phyloP scores from a whole-genome alignment of 2,888 invertebrate genomes.

The Eueremaeus valkanovi region DNA sequence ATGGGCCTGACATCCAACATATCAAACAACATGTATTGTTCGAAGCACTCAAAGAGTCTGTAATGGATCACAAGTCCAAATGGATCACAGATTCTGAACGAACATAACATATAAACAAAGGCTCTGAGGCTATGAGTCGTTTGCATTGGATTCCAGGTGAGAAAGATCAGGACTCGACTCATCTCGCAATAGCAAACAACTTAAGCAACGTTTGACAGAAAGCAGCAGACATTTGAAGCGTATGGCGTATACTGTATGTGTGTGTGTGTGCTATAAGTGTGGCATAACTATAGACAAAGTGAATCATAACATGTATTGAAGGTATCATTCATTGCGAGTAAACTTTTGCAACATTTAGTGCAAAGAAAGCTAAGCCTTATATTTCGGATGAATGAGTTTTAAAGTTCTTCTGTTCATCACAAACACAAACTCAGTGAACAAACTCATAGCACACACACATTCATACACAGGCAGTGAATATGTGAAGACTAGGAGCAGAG shows the following conservation, averaged over 20 bases:
- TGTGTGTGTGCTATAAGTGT: not conserved
- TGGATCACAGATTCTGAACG: not conserved
- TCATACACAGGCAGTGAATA: not conserved
- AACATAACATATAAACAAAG: not conserved
- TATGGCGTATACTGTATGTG: not conserved
- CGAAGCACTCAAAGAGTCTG: not conserved
- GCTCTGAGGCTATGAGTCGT: too few relatives aligned
- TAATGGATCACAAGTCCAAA: constrained; percentile 8
- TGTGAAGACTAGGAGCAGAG: not conserved
- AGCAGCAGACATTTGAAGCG: not conserved
- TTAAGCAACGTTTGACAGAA: not conserved
- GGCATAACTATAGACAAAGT: constrained; percentile 18
- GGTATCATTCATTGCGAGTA: not conserved
- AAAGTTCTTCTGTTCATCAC: not conserved
- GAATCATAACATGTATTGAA: constrained; percentile 9
- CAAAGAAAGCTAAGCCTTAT: not conserved
- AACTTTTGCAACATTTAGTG: not conserved
- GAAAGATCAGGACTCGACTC: not conserved
- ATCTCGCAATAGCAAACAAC: not conserved
- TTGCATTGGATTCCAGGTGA: constrained; percentile 15
- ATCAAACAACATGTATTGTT: not conserved
- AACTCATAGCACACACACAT: not conserved
- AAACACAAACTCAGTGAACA: not conserved
- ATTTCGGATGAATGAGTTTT: constrained; percentile 2
- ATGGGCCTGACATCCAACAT: not conserved